These are phyloP conservation scores for Lagopus leucura DNA, from an alignment of 2,113 vertebrate genomes.

Conservation along the genomic window DNA sequence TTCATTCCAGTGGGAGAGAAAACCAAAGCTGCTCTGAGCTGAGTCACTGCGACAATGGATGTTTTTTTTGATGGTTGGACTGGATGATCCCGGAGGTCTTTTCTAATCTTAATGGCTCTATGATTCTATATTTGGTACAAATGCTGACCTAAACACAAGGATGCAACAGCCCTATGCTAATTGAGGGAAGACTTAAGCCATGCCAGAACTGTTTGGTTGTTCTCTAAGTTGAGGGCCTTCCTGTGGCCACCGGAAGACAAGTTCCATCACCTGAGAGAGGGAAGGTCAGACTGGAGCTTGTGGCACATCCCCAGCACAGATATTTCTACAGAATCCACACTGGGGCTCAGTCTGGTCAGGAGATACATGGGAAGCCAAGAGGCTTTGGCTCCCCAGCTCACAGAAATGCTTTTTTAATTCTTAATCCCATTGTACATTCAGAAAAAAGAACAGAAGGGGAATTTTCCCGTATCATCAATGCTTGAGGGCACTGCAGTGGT, in stretches of 20 bases:
- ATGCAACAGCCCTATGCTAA: not conserved
- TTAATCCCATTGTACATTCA: not conserved
- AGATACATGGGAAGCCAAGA: not conserved
- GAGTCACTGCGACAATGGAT: not conserved
- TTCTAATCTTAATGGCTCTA: no score
- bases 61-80: no score
- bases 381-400: not conserved
- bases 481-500: not conserved
- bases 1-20: not conserved
- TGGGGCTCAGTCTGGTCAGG: not conserved
- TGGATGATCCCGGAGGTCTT: no score
- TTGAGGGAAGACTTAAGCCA: not conserved
- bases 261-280: not conserved
- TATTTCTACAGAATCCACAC: not conserved
- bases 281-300: not conserved
- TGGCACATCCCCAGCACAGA: fast-evolving
- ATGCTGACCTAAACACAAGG: not conserved
- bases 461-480: not conserved
- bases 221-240: not conserved
- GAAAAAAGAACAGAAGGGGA: not conserved
- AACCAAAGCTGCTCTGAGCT: not conserved
- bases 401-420: not conserved
- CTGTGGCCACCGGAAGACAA: not conserved
- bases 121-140: not conserved
- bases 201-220: not conserved